Evolutionary conservation across 2,888 invertebrate genomes (phyloP), one percentile per base, ranked within the genome.

Genomic region (Fissipunctia ypsillon): DNA sequence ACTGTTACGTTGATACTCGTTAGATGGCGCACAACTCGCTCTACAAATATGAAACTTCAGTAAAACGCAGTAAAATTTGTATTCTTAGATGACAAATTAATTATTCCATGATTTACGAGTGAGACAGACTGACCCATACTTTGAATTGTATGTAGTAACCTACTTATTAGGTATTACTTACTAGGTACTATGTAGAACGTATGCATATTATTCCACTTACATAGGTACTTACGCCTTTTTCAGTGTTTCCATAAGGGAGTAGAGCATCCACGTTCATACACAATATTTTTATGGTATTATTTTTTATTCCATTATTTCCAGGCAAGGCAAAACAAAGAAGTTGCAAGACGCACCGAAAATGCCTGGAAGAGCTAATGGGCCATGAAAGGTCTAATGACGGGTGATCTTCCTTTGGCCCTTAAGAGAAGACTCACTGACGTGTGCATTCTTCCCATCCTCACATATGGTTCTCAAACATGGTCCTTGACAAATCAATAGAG

Each of bases 111-210:
- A 45, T 48, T 19, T 9, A 38, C 38, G 38, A 41, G 19, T 45
- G 16, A 79, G 50, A 41, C 59, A 60, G 43, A 59, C 41, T 79
- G 59, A 72, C 80, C 75, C 79, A 59, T 38, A 79, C 43, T 59
- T 59, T 69, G n/a, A 38, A 25, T 59, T 28, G 28, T 52, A 45
- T 43, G 79, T 52, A 59, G 28, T 71, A 79, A 79, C 75, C 50
- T 52, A 71, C 35, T 45, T 72, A 31, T 3, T 48, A 28, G 22
- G 48, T 48, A 28, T 16, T 28, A 28, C n/a, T n/a, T n/a, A n/a
- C n/a, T n/a, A 19, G 43, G 28, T 41, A 77, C 1, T 54, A 54
- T 45, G 72, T 54, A 43, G 25, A 71, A 43, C 71, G 19, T 54
- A 41, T 43, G 31, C 3, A 22, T n/a, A 69, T n/a, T 31, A 50